Conservation (phyloP, 2,888 invertebrate species). For the Orthonychiurus folsomi region DNA sequence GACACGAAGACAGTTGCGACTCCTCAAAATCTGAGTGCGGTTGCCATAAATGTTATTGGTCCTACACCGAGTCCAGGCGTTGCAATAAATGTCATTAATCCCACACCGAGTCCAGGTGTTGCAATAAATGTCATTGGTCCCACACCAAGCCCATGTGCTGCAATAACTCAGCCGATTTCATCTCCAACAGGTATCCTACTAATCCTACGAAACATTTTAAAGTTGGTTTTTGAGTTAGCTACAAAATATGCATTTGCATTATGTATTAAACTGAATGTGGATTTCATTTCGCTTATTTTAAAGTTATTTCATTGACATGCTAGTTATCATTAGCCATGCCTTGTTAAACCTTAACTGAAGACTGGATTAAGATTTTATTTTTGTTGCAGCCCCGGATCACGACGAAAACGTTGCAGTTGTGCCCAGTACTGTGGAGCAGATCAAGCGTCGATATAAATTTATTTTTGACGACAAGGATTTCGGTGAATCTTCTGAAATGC, state of each 20-base stretch:
- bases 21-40: not conserved
- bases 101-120: constrained; percentile 26
- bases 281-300: too few species aligned
- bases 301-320: too few species aligned
- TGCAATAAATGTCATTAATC: constrained; percentile 23
- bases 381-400: not conserved
- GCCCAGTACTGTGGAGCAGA: not conserved
- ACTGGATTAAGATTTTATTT: not conserved
- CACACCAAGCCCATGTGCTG: constrained; percentile 25
- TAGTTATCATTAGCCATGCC: not conserved
- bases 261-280: too few species aligned
- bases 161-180: too few species aligned
- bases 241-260: too few species aligned
- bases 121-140: constrained; percentile 25
- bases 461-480: constrained; percentile 1
- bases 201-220: not conserved
- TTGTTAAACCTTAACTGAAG: not conserved
- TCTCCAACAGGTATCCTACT: not conserved
- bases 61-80: constrained; percentile 25
- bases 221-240: too few species aligned
- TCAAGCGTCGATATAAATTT: constrained; percentile 6
- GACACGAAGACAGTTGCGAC: not conserved
- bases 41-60: constrained; percentile 21
- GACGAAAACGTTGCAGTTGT: not conserved
- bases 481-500: not conserved